Base-by-base conservation (phyloP, 1,140 invertebrate species). In the Scaptomyza montana region DNA sequence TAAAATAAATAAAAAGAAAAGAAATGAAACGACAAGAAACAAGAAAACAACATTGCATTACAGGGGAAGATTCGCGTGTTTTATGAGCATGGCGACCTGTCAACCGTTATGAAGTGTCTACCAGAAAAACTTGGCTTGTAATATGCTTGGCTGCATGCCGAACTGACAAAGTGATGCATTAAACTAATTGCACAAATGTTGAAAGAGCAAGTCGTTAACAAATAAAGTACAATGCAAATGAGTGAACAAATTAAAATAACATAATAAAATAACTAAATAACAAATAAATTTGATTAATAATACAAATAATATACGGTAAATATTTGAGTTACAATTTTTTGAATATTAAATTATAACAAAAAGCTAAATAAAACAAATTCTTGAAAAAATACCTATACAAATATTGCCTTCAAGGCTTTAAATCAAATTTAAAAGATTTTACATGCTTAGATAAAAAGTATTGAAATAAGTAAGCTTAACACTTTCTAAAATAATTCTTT, bases 101-200 rank as follows among this genome's bases (percentile, higher is more conserved):
- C 80, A 62, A 80, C 57, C 9, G 61, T 67, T 80, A 84, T 85
- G 74, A 86, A 86, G 82, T 86, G 66, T 57, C 59, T 80, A 12
- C 12, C 60, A 7, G 33, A 36, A 36, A 69, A 64, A 74, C 65
- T 85, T 86, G 80, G 80, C 79, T 69, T 68, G 43, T 0, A 47
- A 47, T 36, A 9, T 66, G 41, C 51, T 82, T 82, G 81, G 82
- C 78, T 70, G 41, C 36, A 68, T 87, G 82, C 74, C 81, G 69
- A 86, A 76, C 64, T 63, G 54, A 81, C 63, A 81, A 75, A 75
- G 75, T 81, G 54, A 78, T 86, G 82, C 82, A 86, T 87, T 81
- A 69, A 81, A 78, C 78, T 87, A 78, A 87, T 86, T 87, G 82
- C 70, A 75, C 62, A 70, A 55, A 49, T 67, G 39, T 66, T 47